Percentiles rank a stretch among this genome's conserved stretches.
Evolutionary conservation across 2,797 vertebrate genomes (phyloP).

Genomic region (Molothrus aeneus): DNA sequence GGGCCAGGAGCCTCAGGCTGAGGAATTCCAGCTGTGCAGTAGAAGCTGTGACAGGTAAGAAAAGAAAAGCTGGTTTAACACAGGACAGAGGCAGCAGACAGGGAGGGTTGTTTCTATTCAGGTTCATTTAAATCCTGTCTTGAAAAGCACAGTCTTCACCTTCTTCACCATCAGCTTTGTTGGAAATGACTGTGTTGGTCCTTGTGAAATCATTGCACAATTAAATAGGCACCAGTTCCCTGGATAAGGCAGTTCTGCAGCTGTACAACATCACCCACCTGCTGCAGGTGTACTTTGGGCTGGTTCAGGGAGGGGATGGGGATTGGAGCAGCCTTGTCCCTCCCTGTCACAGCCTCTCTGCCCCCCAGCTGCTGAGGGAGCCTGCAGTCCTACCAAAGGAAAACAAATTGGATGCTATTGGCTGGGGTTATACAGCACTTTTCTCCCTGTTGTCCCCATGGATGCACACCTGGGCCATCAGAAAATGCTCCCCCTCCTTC

Average conservation of each 20-base stretch:
- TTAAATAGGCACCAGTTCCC: neutral
- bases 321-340: neutral
- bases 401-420: accelerated
- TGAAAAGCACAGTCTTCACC: neutral
- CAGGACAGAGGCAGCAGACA: neutral
- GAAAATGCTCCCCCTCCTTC: neutral
- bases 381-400: neutral
- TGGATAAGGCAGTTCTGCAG: neutral
- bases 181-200: neutral
- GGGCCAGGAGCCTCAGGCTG: neutral
- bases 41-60: neutral
- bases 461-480: neutral
- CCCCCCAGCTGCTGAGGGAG: neutral
- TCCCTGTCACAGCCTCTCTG: neutral
- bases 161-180: neutral
- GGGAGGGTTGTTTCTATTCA: neutral
- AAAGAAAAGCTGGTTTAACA: neutral
- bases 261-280: neutral
- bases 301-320: neutral
- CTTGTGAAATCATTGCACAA: neutral
- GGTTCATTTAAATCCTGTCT: neutral
- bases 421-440: neutral
- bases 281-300: neutral
- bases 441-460: neutral
- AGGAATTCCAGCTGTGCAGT: neutral